Evolutionary conservation across 2,888 invertebrate genomes (phyloP), one percentile per base, ranked within the genome.

Genomic region (Leptopterna dolabrata): DNA sequence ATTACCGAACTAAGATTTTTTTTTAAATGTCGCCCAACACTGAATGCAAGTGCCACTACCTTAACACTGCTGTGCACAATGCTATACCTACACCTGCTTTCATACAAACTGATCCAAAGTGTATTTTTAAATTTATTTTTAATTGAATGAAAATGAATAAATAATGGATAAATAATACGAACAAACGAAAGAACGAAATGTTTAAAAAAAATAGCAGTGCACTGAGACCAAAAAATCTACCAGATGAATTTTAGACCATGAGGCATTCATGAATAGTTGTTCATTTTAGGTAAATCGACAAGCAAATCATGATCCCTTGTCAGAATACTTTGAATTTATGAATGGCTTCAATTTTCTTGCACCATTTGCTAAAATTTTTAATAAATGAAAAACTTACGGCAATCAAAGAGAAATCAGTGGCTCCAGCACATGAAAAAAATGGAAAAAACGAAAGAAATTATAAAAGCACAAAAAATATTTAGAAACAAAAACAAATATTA

Each of bases 371-470:
- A 51, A 85, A 76, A 85, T 63, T 51, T 84, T 51, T 27, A 85
- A 76, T 85, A 85, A 83, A 83, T 41, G 30, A 83, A 83, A 70
- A 83, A 85, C 85, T 85, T 85, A 85, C 85, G 85, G 85, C 47
- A 76, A 85, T 85, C 76, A 76, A 76, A 76, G 85, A 76, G 85
- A 85, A 85, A 85, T 85, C 85, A 85, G 85, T 55, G 73, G 85
- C 85, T 85, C 85, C 85, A 73, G 85, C 85, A 85, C 85, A 85
- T 85, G 85, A 76, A 85, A 85, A 85, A 82, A 85, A 85, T 36
- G 76, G 63, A 85, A 85, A 85, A 47, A 63, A 84, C 19, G 76
- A 85, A 85, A 85, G 73, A 85, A 85, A 85, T 76, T 85, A 85
- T 76, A 85, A 85, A 85, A 85, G 73, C 73, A 85, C 76, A 73